Conservation (phyloP, 2,113 vertebrate species). For the Hydrolagus affinis region DNA sequence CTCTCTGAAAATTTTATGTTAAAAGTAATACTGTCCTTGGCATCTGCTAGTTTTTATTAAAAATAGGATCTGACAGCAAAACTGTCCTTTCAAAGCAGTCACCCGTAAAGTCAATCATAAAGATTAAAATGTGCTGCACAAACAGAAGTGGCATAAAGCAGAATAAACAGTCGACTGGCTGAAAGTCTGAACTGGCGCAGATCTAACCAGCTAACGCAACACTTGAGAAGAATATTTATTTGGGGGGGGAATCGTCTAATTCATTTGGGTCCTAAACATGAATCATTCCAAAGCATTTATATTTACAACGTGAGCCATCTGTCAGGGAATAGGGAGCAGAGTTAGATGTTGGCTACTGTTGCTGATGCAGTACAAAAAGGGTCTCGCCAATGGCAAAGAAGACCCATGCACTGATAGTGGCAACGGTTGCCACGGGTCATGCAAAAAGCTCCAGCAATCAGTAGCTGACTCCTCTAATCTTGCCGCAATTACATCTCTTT, state of each 20-base stretch:
- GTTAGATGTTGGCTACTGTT: neutral
- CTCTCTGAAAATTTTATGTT: neutral
- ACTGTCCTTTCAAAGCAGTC: neutral
- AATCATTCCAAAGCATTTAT: neutral
- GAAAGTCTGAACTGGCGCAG: neutral
- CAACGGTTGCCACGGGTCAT: neutral
- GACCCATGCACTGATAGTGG: neutral
- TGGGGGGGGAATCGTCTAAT: neutral
- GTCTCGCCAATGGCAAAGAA: neutral
- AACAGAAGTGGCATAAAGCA: neutral
- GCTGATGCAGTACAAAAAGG: neutral
- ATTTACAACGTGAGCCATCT: neutral
- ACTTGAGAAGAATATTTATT: neutral
- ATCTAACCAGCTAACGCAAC: neutral
- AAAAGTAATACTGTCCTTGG: neutral
- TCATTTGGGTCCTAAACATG: neutral
- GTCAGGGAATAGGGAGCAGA: neutral
- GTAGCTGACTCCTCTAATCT: neutral
- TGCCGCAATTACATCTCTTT: neutral
- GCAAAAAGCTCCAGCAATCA: neutral
- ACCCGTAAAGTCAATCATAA: neutral
- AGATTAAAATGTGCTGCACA: neutral
- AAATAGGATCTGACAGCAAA: neutral
- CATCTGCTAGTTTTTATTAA: neutral
- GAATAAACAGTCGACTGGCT: neutral